phyloP scores from a whole-genome alignment of 2,113 vertebrate species.

The Seriola rivoliana region DNA sequence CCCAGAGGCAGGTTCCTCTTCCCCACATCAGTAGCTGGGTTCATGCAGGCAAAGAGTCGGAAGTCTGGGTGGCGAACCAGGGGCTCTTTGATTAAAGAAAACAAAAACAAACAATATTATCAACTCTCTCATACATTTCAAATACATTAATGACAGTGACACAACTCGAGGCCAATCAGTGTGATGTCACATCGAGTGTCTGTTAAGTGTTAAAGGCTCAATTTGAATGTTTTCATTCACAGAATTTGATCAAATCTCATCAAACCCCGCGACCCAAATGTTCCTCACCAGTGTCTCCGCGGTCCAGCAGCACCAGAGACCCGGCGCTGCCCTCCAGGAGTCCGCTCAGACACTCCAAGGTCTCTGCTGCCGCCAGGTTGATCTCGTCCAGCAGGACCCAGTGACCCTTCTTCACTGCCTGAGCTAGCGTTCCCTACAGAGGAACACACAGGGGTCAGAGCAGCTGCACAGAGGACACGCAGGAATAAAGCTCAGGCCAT shows the following conservation, averaged over 20 bases:
- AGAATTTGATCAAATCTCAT: not conserved
- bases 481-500: not conserved
- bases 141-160: not conserved
- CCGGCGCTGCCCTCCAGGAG: slow-evolving; percentile 92
- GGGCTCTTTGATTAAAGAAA: slow-evolving; percentile 85
- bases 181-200: not conserved
- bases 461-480: not conserved
- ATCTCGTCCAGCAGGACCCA: slow-evolving; percentile 99
- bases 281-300: slow-evolving; percentile 93
- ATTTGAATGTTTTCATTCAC: too few relatives aligned
- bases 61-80: slow-evolving; percentile 94
- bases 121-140: not conserved
- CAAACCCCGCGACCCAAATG: not conserved
- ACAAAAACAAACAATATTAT: not conserved
- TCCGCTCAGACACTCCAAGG: slow-evolving; percentile 95
- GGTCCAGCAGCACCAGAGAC: slow-evolving; percentile 94
- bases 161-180: not conserved
- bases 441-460: slow-evolving; percentile 22
- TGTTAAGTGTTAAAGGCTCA: not conserved
- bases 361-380: slow-evolving; percentile 96
- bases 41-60: slow-evolving; percentile 98
- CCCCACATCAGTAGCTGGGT: slow-evolving; percentile 97
- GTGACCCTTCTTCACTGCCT: slow-evolving; percentile 95
- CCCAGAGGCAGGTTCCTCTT: slow-evolving; percentile 97
- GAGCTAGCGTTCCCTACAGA: slow-evolving; percentile 92